Evolutionary conservation across 2,113 vertebrate genomes (phyloP), one percentile per base, ranked within the genome.

Genomic region (Equus przewalskii): DNA sequence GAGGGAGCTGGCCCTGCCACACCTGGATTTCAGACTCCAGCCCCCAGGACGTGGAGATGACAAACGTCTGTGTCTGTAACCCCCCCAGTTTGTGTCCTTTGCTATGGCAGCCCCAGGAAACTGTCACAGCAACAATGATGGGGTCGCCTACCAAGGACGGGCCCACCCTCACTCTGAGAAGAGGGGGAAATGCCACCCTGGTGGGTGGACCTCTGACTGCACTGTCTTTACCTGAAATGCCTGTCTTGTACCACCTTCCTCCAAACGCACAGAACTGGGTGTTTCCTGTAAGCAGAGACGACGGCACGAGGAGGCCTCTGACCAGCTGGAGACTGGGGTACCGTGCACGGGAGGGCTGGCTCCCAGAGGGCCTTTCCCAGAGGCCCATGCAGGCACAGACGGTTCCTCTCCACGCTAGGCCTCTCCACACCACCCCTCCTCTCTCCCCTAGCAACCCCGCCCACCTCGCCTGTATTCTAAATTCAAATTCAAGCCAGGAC

Each of bases 401-500:
- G 21, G 1, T 19, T 14, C 11, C 36, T 19, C 3, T 0, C 16
- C 24, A 6, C 58, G 0, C 21, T 91, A 89, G 95, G 84, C 87
- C 33, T 56, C 49, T 46, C 93, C 75, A 15, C 60, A 76, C 79
- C 70, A 62, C 67, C 70, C 70, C 86, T 41, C 15, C 72, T 72
- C 16, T 33, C 91, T 58, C 33, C 46, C 54, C 21, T 44, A 11
- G 58, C 49, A 94, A 26, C 0, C 54, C 85, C 46, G 0, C 60
- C 8, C 6, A 0, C 73, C 16, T 30, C 56, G 3, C 30, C 97
- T 19, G 90, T 1, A 73, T 83, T 60, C 90, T 79, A 97, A 89
- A 89, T 92, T 56, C 0, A 97, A 89, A 89, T 92, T 56, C 0
- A 75, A 98, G 91, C 49, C 96, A 98, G 96, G 92, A 97, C 8